Conservation (phyloP, 2,797 vertebrate genomes). For the Acanthiza pusilla region DNA sequence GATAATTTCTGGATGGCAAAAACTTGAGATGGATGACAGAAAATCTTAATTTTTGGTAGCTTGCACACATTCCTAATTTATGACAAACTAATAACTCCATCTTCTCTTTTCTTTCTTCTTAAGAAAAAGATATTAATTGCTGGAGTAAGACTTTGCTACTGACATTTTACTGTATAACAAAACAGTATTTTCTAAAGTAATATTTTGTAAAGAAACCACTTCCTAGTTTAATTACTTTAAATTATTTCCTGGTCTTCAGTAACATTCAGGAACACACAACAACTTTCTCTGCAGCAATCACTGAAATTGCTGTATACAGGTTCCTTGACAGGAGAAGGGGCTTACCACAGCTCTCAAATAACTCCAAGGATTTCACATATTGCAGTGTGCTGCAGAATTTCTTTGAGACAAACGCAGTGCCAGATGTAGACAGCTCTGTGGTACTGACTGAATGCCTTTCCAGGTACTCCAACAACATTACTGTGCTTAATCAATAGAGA, state of each 20-base stretch:
- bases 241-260: background rate
- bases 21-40: background rate
- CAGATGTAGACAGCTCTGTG: background rate
- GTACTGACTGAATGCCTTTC: constrained; percentile 22
- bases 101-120: background rate
- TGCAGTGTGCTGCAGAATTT: background rate
- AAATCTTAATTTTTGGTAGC: background rate
- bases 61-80: background rate
- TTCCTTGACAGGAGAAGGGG: background rate
- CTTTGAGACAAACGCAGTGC: background rate
- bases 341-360: background rate
- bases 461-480: background rate
- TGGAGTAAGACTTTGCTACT: background rate
- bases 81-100: background rate
- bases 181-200: background rate
- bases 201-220: background rate
- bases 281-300: background rate
- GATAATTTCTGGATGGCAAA: background rate
- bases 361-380: background rate
- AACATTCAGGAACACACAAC: background rate
- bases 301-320: background rate
- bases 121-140: background rate
- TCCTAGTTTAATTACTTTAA: background rate
- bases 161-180: background rate
- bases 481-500: constrained; percentile 31